phyloP scores from a whole-genome alignment of 2,113 vertebrate species.

The Oryzias celebensis region DNA sequence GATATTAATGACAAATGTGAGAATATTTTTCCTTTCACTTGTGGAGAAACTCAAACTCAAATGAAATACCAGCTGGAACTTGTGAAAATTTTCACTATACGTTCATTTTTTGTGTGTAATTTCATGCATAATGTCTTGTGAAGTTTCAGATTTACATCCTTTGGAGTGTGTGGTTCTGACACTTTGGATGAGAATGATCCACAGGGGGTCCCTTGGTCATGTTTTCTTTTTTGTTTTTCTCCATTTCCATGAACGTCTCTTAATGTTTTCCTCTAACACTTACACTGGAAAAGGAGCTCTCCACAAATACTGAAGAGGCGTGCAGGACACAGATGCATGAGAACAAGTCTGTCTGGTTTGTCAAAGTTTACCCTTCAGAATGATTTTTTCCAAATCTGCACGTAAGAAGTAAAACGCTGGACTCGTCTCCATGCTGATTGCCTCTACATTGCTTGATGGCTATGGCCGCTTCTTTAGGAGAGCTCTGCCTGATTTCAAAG shows the following conservation, averaged over 20 bases:
- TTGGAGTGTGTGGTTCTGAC: too few species aligned
- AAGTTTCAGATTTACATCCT: too few species aligned
- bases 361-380: not conserved
- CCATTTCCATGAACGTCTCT: too few species aligned
- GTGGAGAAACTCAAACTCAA: constrained; percentile 33
- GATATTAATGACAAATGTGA: constrained; percentile 24
- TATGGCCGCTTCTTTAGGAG: not conserved
- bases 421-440: constrained; percentile 15
- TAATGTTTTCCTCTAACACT: too few species aligned
- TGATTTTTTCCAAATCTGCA: constrained; percentile 27
- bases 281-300: too few species aligned
- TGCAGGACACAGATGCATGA: not conserved
- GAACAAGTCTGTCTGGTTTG: constrained; percentile 1
- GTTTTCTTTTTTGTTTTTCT: too few species aligned
- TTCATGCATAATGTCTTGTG: too few species aligned
- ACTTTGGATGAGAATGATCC: too few species aligned
- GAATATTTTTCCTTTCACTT: constrained; percentile 19
- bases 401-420: constrained; percentile 24
- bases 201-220: too few species aligned
- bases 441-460: constrained; percentile 1
- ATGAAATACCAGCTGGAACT: constrained; percentile 1
- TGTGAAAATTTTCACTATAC: too few species aligned
- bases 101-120: too few species aligned
- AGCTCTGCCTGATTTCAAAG: constrained; percentile 45
- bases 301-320: too few species aligned